These are phyloP conservation scores for Pseudomyrmex cubaensis DNA, from an alignment of 1,140 invertebrate genomes.

Conservation along the genomic window DNA sequence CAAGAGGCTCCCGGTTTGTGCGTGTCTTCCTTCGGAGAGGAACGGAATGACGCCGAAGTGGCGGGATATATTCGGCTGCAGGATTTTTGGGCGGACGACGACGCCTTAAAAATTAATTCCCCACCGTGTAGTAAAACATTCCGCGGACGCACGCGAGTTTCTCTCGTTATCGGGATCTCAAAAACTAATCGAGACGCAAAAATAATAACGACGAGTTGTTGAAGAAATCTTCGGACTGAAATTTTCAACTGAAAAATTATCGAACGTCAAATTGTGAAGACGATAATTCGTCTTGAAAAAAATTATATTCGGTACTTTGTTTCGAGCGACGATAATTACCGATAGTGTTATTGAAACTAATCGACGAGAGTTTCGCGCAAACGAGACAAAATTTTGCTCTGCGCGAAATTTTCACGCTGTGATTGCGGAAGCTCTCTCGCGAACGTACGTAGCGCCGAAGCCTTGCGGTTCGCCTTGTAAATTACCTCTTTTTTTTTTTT, in stretches of 20 bases:
- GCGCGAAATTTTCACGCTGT: conserved; percentile 33
- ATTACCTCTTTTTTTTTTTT: conserved; percentile 38
- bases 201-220: no score
- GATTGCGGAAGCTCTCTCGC: conserved; percentile 46
- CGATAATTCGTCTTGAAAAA: no score
- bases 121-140: conserved; percentile 18
- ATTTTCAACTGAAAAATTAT: no score
- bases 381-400: not conserved
- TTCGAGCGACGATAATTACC: not conserved
- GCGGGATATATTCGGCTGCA: conserved; percentile 24
- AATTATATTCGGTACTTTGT: no score
- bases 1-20: conserved; percentile 58
- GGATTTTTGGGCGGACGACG: not conserved
- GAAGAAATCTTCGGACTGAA: no score
- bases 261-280: no score
- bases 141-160: not conserved
- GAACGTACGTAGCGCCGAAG: conserved; percentile 32
- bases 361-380: not conserved
- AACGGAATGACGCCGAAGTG: conserved; percentile 60
- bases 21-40: conserved; percentile 63
- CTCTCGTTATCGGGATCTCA: no score
- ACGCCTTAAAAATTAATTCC: conserved; percentile 55
- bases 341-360: not conserved
- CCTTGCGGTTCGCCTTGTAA: conserved; percentile 43
- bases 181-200: no score